Percentiles rank a stretch among this genome's conserved stretches.
Conservation (phyloP, 2,797 vertebrate genomes). For the Siniperca obscura region DNA sequence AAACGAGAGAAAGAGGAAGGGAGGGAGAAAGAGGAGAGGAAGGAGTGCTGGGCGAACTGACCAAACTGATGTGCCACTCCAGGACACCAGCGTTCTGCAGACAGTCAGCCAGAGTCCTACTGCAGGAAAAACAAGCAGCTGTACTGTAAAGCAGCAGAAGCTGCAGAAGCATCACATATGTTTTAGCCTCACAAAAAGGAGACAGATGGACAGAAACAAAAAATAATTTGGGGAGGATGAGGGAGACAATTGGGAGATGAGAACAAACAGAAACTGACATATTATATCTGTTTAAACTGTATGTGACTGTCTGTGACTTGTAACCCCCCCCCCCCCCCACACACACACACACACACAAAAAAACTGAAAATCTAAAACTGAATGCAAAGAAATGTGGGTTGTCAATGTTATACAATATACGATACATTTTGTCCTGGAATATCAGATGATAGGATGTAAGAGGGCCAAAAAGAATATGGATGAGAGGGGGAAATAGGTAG, state of each 20-base stretch:
- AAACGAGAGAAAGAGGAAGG: constrained; percentile 71
- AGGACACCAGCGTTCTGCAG: constrained; percentile 79
- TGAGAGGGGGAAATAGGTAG: neutral
- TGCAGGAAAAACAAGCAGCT: constrained; percentile 56
- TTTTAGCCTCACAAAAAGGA: neutral
- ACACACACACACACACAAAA: neutral
- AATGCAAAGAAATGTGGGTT: neutral
- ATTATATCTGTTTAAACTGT: neutral
- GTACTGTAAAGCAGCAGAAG: constrained; percentile 42
- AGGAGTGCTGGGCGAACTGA: constrained; percentile 86
- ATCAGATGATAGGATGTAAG: neutral
- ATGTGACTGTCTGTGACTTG: neutral
- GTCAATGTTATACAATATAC: neutral
- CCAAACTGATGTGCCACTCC: constrained; percentile 86
- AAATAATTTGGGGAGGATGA: neutral
- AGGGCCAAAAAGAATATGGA: neutral
- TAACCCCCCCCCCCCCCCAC: too few species aligned
- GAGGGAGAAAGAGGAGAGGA: constrained; percentile 75
- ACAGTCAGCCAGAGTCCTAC: constrained; percentile 50
- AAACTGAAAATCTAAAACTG: neutral
- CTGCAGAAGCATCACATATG: constrained; percentile 18
- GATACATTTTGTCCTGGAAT: neutral
- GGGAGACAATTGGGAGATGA: neutral
- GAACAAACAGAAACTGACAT: neutral
- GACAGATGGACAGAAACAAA: neutral